phyloP scores from a whole-genome alignment of 2,113 vertebrate species.

The Setophaga petechia region DNA sequence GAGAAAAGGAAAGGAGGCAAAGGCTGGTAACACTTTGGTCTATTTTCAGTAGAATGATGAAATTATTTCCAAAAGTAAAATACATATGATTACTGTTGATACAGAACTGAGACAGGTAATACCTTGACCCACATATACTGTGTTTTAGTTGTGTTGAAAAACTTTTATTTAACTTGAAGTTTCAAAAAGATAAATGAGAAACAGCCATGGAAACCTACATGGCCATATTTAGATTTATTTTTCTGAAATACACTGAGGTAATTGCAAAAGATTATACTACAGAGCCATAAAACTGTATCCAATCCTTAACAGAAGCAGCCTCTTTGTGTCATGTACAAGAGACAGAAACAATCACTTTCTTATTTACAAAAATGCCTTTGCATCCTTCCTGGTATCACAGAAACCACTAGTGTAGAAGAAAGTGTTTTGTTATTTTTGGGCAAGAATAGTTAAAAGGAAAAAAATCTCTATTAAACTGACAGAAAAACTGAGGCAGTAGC shows the following conservation, averaged over 20 bases:
- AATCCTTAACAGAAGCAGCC: slow-evolving; percentile 12
- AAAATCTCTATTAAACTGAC: neutral
- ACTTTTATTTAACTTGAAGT: neutral
- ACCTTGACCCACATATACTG: neutral
- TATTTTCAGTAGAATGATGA: neutral
- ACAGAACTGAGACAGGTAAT: neutral
- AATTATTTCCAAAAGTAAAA: slow-evolving; percentile 1
- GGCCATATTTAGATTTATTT: slow-evolving; percentile 30
- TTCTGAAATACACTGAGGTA: slow-evolving; percentile 45
- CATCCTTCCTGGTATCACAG: slow-evolving; percentile 1
- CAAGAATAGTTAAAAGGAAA: neutral
- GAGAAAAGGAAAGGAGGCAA: neutral
- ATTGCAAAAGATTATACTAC: slow-evolving; percentile 26
- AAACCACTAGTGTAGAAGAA: slow-evolving; percentile 11
- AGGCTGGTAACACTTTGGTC: neutral
- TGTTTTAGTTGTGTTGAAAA: neutral
- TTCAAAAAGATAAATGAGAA: slow-evolving; percentile 22
- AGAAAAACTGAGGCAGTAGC: neutral
- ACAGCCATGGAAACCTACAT: neutral
- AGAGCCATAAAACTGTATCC: slow-evolving; percentile 12
- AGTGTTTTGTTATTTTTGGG: neutral
- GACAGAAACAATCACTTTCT: neutral
- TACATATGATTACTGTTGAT: neutral
- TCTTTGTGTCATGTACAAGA: neutral
- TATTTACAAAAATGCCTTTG: neutral